phyloP scores from a whole-genome alignment of 2,113 vertebrate genomes.

The Aldabrachelys gigantea region DNA sequence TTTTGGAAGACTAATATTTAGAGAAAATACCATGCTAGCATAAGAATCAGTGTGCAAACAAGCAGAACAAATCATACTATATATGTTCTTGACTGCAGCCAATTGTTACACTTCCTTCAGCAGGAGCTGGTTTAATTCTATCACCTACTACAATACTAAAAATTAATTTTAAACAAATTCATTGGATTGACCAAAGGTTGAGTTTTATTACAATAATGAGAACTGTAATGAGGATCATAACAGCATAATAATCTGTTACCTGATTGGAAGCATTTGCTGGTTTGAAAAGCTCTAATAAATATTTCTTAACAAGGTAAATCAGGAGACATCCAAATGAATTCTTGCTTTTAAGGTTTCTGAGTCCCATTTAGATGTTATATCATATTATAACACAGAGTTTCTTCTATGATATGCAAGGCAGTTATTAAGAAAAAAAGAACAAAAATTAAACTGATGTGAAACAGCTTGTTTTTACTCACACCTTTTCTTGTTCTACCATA shows the following conservation, averaged over 20 bases:
- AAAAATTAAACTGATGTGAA: conserved; percentile 13
- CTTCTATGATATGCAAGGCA: not conserved
- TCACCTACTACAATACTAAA: not conserved
- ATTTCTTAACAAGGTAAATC: not conserved
- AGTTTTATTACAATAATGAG: not conserved
- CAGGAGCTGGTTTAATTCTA: not conserved
- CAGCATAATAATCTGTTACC: not conserved
- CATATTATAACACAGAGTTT: not conserved
- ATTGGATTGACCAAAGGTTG: not conserved
- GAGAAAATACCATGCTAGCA: not conserved
- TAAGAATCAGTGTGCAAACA: not conserved
- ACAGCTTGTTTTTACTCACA: not conserved
- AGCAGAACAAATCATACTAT: not conserved
- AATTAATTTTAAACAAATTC: not conserved
- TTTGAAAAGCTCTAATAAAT: not conserved
- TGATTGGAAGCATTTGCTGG: not conserved
- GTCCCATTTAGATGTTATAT: not conserved
- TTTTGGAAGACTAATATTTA: not conserved
- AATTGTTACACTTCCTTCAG: not conserved
- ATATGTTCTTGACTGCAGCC: not conserved
- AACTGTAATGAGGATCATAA: not conserved
- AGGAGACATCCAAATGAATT: not conserved
- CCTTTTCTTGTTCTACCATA: not conserved
- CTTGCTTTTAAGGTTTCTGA: not conserved
- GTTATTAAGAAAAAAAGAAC: not conserved